These are phyloP conservation scores for Apodemia mormo DNA, from an alignment of 2,888 invertebrate genomes.

Conservation along the genomic window DNA sequence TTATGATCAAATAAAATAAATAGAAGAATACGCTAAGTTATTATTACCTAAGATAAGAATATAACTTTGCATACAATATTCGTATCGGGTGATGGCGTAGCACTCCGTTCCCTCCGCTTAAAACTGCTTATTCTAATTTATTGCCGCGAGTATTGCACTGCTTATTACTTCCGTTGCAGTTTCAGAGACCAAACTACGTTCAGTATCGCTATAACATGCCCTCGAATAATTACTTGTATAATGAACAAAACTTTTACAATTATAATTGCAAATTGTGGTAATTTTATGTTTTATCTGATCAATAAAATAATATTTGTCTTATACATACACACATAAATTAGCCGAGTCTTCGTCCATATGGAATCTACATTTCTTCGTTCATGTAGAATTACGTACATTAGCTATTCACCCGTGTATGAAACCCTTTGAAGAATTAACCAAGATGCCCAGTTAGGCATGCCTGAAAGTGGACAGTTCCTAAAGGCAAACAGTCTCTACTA, in stretches of 20 bases:
- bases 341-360: too few relatives aligned
- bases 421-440: too few relatives aligned
- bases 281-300: neutral
- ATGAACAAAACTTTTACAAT: neutral
- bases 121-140: constrained; percentile 79
- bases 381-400: too few relatives aligned
- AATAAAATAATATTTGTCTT: too few relatives aligned
- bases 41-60: neutral
- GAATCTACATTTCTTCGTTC: too few relatives aligned
- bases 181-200: constrained; percentile 70
- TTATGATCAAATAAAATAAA: constrained; percentile 12
- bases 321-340: too few relatives aligned
- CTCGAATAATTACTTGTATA: constrained; percentile 72
- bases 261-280: neutral
- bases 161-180: constrained; percentile 78
- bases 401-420: too few relatives aligned
- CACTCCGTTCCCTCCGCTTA: constrained; percentile 54
- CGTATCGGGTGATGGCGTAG: constrained; percentile 44
- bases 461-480: too few relatives aligned
- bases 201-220: constrained; percentile 75
- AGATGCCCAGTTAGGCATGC: too few relatives aligned
- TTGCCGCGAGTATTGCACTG: constrained; percentile 71
- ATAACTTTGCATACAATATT: constrained; percentile 39
- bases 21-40: constrained; percentile 2
- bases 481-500: too few relatives aligned